These are phyloP conservation scores for Arrhamphus sclerolepis DNA, from an alignment of 2,797 vertebrate species.

Conservation along the genomic window DNA sequence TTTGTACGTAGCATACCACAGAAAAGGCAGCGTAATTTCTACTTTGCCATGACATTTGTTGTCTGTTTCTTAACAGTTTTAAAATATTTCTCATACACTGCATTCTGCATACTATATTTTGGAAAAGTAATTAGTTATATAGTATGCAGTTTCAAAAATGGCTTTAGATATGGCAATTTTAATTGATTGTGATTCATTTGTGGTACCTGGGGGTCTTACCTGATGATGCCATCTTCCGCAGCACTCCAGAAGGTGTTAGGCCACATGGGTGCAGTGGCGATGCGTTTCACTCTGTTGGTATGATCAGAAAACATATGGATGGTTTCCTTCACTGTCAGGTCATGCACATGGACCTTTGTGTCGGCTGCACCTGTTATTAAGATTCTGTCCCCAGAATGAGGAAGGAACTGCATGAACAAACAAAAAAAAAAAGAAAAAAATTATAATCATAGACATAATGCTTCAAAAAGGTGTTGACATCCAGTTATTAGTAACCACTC, in stretches of 20 bases:
- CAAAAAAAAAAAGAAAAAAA: constrained; percentile 13
- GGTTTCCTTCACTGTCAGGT: constrained; percentile 94
- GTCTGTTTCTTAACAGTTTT: too few species aligned
- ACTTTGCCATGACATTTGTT: too few species aligned
- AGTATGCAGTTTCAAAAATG: too few species aligned
- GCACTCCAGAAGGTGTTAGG: constrained; percentile 99
- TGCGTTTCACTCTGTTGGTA: constrained; percentile 96
- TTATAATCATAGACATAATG: not conserved
- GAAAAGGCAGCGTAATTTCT: too few species aligned
- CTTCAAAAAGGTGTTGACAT: not conserved
- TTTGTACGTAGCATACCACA: too few species aligned
- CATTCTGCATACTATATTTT: too few species aligned
- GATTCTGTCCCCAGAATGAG: constrained; percentile 95
- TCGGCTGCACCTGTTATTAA: constrained; percentile 95
- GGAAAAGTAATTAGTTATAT: too few species aligned
- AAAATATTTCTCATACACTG: too few species aligned
- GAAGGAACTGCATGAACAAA: constrained; percentile 86
- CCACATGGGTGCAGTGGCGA: constrained; percentile 98
- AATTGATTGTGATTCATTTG: too few species aligned
- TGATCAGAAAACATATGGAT: constrained; percentile 99
- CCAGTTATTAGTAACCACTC: not conserved
- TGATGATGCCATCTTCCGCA: constrained; percentile 94
- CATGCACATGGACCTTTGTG: constrained; percentile 98
- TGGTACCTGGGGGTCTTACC: constrained; percentile 72
- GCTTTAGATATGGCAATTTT: too few species aligned